Conservation (phyloP, 2,888 invertebrate species). For the Phytoseiulus persimilis region DNA sequence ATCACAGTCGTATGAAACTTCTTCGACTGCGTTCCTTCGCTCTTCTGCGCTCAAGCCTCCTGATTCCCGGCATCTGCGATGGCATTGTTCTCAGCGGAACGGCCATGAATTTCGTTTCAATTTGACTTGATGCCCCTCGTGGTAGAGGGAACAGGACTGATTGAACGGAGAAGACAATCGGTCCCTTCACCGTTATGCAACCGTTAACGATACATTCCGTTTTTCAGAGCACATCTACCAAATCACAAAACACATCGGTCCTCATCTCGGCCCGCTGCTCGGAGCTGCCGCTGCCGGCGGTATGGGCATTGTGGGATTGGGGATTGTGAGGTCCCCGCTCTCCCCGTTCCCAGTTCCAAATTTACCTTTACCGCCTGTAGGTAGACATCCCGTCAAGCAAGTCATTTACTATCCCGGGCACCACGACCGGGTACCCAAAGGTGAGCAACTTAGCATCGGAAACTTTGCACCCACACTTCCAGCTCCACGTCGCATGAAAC, state of each 20-base stretch:
- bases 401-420: constrained; percentile 10
- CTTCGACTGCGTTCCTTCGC: neutral
- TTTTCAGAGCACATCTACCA: constrained; percentile 29
- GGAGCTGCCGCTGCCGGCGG: constrained; percentile 24
- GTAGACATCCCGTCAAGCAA: constrained; percentile 8
- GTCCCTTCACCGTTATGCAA: neutral
- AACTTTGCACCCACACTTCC: neutral
- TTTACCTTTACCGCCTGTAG: constrained; percentile 27
- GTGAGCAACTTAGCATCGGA: constrained; percentile 7
- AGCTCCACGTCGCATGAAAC: too few species aligned
- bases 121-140: neutral
- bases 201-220: neutral
- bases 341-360: constrained; percentile 31
- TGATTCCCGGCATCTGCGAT: neutral
- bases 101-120: neutral
- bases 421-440: constrained; percentile 13
- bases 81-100: neutral
- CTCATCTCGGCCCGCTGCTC: constrained; percentile 16
- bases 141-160: neutral
- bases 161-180: neutral
- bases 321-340: constrained; percentile 13
- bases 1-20: neutral
- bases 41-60: neutral
- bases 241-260: constrained; percentile 30
- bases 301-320: constrained; percentile 14